These are phyloP conservation scores for Sciurus niger DNA, from an alignment of 2,113 vertebrate species.

Conservation along the genomic window DNA sequence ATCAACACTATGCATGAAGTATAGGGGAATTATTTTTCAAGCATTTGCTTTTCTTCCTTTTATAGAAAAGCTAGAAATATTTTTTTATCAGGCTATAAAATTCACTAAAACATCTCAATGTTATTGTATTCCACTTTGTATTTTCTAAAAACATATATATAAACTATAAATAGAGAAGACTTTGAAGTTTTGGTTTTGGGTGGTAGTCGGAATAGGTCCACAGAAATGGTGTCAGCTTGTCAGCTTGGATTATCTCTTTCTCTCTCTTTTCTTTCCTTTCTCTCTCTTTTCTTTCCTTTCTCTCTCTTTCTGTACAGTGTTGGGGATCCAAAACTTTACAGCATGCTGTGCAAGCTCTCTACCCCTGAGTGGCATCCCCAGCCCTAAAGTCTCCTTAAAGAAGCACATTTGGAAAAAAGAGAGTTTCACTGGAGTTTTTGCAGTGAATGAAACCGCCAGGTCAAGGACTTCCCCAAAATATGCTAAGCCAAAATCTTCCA, in stretches of 20 bases:
- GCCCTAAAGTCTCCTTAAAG: not conserved
- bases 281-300: accelerated
- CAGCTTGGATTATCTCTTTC: not conserved
- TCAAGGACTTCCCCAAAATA: not conserved
- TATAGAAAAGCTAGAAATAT: slow-evolving; percentile 23
- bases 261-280: accelerated
- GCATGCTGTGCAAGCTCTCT: not conserved
- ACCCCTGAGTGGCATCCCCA: not conserved
- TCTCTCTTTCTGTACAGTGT: no score
- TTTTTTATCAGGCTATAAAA: not conserved
- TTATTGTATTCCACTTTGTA: not conserved
- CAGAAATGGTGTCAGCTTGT: not conserved
- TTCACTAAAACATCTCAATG: not conserved
- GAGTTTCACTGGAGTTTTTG: not conserved
- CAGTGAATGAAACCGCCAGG: not conserved
- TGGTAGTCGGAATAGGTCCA: not conserved
- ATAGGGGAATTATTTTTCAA: slow-evolving; percentile 1
- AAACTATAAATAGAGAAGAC: not conserved
- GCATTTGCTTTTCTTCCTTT: not conserved
- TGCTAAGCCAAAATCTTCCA: not conserved
- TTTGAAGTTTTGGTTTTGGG: not conserved
- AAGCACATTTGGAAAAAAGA: not conserved
- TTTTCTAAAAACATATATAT: not conserved
- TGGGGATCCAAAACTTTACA: no score
- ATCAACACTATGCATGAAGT: not conserved